Conservation (phyloP, 2,888 invertebrate species). For the Sphaerophoria taeniata region DNA sequence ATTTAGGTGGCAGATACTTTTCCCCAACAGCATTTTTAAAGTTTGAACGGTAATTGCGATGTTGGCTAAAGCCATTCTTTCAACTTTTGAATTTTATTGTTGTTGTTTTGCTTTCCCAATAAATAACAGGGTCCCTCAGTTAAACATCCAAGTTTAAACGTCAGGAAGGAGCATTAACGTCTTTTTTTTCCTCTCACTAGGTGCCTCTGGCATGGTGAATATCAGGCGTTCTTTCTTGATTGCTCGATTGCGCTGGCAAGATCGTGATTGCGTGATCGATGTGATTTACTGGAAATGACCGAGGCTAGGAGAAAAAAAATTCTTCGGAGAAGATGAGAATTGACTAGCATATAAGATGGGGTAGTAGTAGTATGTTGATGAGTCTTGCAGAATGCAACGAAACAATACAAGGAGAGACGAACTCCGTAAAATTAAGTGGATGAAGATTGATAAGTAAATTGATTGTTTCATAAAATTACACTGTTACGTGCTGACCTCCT, state of each 20-base stretch:
- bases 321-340: slow-evolving; percentile 3
- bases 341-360: not conserved
- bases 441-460: slow-evolving; percentile 72
- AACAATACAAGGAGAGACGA: slow-evolving; percentile 14
- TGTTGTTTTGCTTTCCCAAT: slow-evolving; percentile 33
- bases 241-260: slow-evolving; percentile 46
- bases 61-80: not conserved
- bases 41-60: slow-evolving; percentile 48
- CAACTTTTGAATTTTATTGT: slow-evolving; percentile 16
- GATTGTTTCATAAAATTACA: slow-evolving; percentile 71
- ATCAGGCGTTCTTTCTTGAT: slow-evolving; percentile 63
- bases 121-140: slow-evolving; percentile 61
- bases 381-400: not conserved
- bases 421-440: slow-evolving; percentile 67
- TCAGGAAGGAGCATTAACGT: slow-evolving; percentile 43
- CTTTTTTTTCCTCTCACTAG: slow-evolving; percentile 1
- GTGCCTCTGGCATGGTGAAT: slow-evolving; percentile 45
- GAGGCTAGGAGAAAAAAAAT: slow-evolving; percentile 26
- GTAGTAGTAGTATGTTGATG: not conserved
- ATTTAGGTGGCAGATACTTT: slow-evolving; percentile 72
- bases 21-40: slow-evolving; percentile 36
- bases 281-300: slow-evolving; percentile 70
- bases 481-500: slow-evolving; percentile 71
- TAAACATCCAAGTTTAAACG: slow-evolving; percentile 61
- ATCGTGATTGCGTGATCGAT: slow-evolving; percentile 74